A percentile compares a stretch with the other conserved stretches of the same genome.
Conservation (phyloP, 2,888 invertebrate species). For the Leptopilina myrica region DNA sequence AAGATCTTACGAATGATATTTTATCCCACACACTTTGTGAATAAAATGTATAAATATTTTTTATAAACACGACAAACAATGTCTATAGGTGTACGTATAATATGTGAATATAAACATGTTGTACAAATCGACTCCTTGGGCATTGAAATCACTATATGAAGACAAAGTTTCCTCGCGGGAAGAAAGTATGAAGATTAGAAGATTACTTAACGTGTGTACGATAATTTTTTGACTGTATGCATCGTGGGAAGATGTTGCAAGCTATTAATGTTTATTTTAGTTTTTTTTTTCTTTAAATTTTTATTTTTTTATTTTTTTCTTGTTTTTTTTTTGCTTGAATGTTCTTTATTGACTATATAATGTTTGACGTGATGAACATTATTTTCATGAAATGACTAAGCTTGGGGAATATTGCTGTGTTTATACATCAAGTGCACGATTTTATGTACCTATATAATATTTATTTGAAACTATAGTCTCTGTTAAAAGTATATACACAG, state of each 20-base stretch:
- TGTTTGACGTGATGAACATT: slow-evolving; percentile 25
- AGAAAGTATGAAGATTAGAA: slow-evolving; percentile 13
- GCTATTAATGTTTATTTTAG: neutral
- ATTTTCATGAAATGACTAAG: slow-evolving; percentile 17
- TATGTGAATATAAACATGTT: neutral
- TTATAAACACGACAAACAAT: neutral
- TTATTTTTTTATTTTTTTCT: neutral
- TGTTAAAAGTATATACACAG: slow-evolving; percentile 40
- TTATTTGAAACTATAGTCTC: no score
- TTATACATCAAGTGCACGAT: no score
- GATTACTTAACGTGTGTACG: slow-evolving; percentile 21
- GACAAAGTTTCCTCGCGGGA: neutral
- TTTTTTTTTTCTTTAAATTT: neutral
- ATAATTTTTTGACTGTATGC: slow-evolving; percentile 10
- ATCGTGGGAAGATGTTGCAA: slow-evolving; percentile 22
- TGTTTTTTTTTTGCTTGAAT: neutral
- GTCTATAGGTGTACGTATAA: neutral
- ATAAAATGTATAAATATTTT: neutral
- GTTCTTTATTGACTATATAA: neutral
- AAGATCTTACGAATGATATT: neutral
- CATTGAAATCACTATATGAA: slow-evolving; percentile 11
- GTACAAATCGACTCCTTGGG: neutral
- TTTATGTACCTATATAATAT: no score
- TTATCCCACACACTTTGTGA: slow-evolving; percentile 4
- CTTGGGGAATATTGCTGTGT: neutral